Base-by-base conservation (phyloP, 2,888 invertebrate species). In the Empis stercorea region DNA sequence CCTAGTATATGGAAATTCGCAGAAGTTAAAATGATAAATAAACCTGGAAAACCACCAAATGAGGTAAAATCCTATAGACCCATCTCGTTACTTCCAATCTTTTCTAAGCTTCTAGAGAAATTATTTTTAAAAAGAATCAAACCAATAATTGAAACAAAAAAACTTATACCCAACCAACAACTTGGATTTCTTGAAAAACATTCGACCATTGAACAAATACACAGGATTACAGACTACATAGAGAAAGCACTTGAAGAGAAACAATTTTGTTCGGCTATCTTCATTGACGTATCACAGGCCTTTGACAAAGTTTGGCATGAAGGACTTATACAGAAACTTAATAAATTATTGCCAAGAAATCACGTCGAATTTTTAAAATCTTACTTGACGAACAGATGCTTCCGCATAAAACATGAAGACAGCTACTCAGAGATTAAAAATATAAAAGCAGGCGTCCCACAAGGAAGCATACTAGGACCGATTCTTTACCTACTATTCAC, bases 91-190 rank as follows among this genome's bases (percentile, higher is more conserved):
- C 42, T 59, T 10, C 50, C 57, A 40, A 48, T 53, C 4, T 34
- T 59, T 4, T 56, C 52, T 1, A 59, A 56, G 43, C 2, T 58
- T 20, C 54, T 56, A 17, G 57, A 59, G 48, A 59, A 55, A 52
- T 15, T 58, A 34, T 10, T 59, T 2, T 47, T 54, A 4, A 44
- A 40, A 34, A 50, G 50, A 48, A 34, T 57, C 4, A 51, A 50
- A 13, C 5, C 16, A 32, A 34, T 51, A 20, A 48, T 37, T 37
- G 13, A 14, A 37, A n/a, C 9, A 37, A 37, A 15, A 37, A n/a
- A 15, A 9, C 9, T 32, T 5, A 32, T 32, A 13, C 32, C 32
- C 3, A 32, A 20, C 20, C 5, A 20, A 3, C 20, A 20, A 20
- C 5, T 20, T 20, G 20, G 20, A 20, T 20, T 20, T 20, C 20